Base-by-base conservation (phyloP, 2,888 invertebrate genomes). In the Vandiemenella viatica region DNA sequence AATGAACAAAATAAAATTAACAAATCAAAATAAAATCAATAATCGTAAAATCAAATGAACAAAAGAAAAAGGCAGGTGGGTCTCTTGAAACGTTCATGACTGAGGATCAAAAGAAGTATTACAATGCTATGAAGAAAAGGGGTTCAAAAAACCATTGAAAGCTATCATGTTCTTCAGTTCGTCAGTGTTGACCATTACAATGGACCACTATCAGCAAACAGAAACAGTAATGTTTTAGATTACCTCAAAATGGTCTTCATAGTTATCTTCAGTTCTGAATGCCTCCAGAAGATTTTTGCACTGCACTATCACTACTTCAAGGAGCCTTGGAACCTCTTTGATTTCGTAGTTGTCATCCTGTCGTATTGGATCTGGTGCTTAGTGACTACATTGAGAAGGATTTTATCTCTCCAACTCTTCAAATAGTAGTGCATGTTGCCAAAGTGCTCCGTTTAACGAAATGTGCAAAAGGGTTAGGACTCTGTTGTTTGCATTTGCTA, bases 111-210 rank as follows among this genome's bases (percentile, higher is more conserved):
- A 97, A 96, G 78, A 97, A 96, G 74, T 97, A 97, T 72, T 97
- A 97, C 74, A 95, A 93, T 67, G 96, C 97, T 53, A 97, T 97
- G 96, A 97, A 97, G 73, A 95, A 96, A 73, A 95, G 97, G 92
- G 92, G 93, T 60, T 91, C 91, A 50, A 96, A 96, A 92, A 95
- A 70, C 97, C 96, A 52, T 77, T 95, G 68, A 97, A 97, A 77
- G 95, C 96, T 58, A 96, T 92, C 96, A 79, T 93, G 71, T 92
- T 96, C 73, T 97, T 97, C 68, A 91, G 93, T 62, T 74, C 96
- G 61, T 96, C 96, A 75, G 96, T 96, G 95, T 75, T 96, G 64
- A 92, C 93, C 59, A 97, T 97, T 96, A 93, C 93, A 56, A 74
- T 96, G 72, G 97, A 97, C 72, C 92, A 93, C 70, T 92, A 95